These are phyloP conservation scores for Heteropelma amictum DNA, from an alignment of 2,888 invertebrate genomes.

Conservation along the genomic window DNA sequence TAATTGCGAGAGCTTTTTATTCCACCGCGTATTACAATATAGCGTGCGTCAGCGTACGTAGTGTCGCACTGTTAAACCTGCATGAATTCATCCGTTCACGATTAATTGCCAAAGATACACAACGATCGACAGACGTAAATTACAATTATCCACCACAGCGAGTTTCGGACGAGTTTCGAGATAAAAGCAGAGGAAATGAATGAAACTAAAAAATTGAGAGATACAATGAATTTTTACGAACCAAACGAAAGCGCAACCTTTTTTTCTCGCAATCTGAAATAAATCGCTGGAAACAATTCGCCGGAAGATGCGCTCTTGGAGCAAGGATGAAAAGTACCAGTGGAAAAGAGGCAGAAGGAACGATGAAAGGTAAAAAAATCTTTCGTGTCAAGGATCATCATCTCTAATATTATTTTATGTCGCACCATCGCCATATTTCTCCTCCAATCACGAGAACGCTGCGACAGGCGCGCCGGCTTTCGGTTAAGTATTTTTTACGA, in stretches of 20 bases:
- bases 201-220: background rate
- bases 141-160: constrained; percentile 16
- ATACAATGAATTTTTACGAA: too few species aligned
- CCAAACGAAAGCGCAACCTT: too few species aligned
- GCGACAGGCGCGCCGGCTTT: background rate
- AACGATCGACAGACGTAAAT: constrained; percentile 6
- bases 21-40: constrained; percentile 33
- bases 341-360: background rate
- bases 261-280: too few species aligned
- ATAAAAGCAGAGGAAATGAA: background rate
- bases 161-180: background rate
- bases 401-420: constrained; percentile 57
- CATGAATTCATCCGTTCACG: constrained; percentile 44
- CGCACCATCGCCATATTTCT: constrained; percentile 60
- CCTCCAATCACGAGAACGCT: constrained; percentile 56
- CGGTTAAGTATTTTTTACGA: constrained; percentile 3
- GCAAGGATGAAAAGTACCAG: background rate
- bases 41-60: constrained; percentile 20
- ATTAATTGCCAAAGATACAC: constrained; percentile 43
- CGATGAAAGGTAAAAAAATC: background rate
- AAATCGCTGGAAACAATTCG: too few species aligned
- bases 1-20: constrained; percentile 44
- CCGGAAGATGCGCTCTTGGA: too few species aligned
- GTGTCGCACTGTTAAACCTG: constrained; percentile 33
- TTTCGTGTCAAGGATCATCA: constrained; percentile 6